Evolutionary conservation across 1,140 invertebrate genomes (phyloP).

Genomic region (Fopius arisanus): DNA sequence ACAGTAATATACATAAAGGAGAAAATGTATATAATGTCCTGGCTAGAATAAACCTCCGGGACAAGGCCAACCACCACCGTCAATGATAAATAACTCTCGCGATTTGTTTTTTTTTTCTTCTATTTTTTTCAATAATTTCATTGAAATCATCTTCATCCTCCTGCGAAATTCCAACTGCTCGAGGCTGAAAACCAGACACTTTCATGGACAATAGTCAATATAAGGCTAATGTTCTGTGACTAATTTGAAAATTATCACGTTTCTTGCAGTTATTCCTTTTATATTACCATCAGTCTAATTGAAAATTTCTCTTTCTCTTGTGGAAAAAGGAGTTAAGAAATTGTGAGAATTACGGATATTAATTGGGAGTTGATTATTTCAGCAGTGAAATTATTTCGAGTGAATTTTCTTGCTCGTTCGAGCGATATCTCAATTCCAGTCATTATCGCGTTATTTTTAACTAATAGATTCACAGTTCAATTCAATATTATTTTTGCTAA

Average conservation of each 20-base stretch:
- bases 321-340: neutral
- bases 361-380: neutral
- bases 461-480: no score
- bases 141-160: slow-evolving; percentile 20
- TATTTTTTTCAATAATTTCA: neutral
- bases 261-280: neutral
- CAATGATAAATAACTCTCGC: slow-evolving; percentile 26
- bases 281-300: neutral
- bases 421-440: no score
- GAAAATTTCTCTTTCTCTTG: neutral
- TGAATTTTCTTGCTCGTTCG: no score
- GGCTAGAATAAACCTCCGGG: slow-evolving; percentile 5
- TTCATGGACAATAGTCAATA: neutral
- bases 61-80: slow-evolving; percentile 30
- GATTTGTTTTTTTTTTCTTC: neutral
- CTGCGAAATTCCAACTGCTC: neutral
- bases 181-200: neutral
- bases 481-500: no score
- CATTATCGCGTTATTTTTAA: no score
- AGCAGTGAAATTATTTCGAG: neutral
- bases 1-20: slow-evolving; percentile 24
- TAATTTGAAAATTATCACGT: neutral
- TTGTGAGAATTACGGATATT: neutral
- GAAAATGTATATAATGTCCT: slow-evolving; percentile 23
- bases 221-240: neutral